Evolutionary conservation across 2,888 invertebrate species (phyloP).

Genomic region (Pheosia gnoma): DNA sequence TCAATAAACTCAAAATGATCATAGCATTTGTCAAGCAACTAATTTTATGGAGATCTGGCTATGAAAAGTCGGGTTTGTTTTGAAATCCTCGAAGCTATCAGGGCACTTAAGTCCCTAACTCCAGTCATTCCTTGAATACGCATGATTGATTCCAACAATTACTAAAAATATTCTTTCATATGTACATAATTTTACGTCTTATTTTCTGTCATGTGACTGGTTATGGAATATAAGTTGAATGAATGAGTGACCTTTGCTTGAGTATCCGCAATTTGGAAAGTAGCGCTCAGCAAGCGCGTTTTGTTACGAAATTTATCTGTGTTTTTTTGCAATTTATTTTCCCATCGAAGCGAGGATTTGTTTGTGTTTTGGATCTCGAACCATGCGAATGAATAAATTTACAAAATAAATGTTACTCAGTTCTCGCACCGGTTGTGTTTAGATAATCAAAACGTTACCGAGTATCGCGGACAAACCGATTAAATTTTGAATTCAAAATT

Average conservation of each 20-base stretch:
- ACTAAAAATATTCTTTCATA: too few species aligned
- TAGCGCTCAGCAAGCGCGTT: conserved; percentile 55
- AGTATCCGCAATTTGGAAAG: conserved; percentile 63
- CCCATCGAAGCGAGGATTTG: conserved; percentile 9
- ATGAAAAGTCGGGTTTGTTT: too few species aligned
- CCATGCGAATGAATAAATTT: background rate
- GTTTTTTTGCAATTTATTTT: background rate
- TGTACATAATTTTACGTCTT: too few species aligned
- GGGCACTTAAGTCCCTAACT: too few species aligned
- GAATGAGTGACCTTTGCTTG: conserved; percentile 57
- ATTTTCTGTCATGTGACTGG: background rate
- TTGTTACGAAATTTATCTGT: conserved; percentile 19
- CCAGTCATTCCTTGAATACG: too few species aligned
- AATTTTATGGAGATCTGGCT: too few species aligned
- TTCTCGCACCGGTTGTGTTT: conserved; percentile 28
- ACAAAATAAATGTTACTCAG: conserved; percentile 15
- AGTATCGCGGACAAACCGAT: conserved; percentile 9
- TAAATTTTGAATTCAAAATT: conserved; percentile 41
- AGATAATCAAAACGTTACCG: conserved; percentile 22
- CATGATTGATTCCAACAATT: too few species aligned
- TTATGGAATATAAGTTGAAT: conserved; percentile 43
- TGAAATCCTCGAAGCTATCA: too few species aligned
- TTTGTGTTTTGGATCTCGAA: conserved; percentile 9
- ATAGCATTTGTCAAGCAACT: too few species aligned
- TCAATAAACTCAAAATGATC: too few species aligned